phyloP scores from a whole-genome alignment of 2,888 invertebrate genomes.

The Tetramorium bicarinatum region DNA sequence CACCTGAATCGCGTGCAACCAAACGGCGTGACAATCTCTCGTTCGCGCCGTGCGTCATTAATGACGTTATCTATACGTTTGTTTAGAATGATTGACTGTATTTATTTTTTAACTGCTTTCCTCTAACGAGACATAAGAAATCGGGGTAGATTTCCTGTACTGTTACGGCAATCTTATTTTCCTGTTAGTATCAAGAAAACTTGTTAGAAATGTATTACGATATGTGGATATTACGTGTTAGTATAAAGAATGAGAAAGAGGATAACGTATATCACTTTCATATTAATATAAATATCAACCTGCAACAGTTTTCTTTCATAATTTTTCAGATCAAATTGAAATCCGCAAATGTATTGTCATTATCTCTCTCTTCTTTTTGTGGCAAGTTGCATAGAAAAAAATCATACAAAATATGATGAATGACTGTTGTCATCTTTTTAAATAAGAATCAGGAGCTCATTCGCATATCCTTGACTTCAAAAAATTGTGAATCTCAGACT shows the following conservation, averaged over 20 bases:
- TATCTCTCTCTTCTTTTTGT: background rate
- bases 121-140: background rate
- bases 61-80: slow-evolving; percentile 40
- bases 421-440: background rate
- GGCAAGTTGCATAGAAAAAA: background rate
- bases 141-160: background rate
- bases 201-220: background rate
- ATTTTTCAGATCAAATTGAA: background rate
- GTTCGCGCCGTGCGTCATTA: slow-evolving; percentile 43
- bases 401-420: background rate
- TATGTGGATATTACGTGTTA: background rate
- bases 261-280: background rate
- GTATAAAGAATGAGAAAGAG: background rate
- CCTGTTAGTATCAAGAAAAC: background rate
- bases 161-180: background rate
- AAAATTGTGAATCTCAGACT: background rate
- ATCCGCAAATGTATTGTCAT: background rate
- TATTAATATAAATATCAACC: background rate
- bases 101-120: slow-evolving; percentile 23
- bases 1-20: background rate
- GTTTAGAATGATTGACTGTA: slow-evolving; percentile 6
- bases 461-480: slow-evolving; percentile 21
- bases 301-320: background rate
- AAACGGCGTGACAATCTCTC: slow-evolving; percentile 9
- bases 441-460: background rate